Conservation (phyloP, 2,888 invertebrate species). For the Ophioninae sp. region DNA sequence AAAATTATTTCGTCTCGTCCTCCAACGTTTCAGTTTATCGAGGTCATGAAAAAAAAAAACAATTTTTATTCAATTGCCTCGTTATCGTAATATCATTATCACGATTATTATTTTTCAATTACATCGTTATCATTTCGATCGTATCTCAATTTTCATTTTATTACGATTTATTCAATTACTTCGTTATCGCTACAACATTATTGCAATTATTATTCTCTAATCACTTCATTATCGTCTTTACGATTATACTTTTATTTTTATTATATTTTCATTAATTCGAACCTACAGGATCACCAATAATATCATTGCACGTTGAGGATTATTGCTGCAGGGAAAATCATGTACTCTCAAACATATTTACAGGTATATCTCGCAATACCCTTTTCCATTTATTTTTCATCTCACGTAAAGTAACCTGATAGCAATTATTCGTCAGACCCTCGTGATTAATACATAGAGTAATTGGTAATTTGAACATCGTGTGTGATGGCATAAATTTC, state of each 20-base stretch:
- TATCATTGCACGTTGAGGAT: constrained; percentile 31
- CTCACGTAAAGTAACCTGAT: neutral
- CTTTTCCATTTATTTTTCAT: constrained; percentile 4
- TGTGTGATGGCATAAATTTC: constrained; percentile 35
- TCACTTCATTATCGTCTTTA: constrained; percentile 3
- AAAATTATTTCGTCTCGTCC: constrained; percentile 39
- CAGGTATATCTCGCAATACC: constrained; percentile 41
- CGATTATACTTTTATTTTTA: neutral
- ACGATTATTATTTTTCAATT: too few relatives aligned
- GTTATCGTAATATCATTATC: too few relatives aligned
- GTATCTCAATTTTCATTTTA: too few relatives aligned
- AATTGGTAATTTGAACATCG: constrained; percentile 40
- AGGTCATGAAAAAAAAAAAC: constrained; percentile 34
- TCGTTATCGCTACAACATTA: constrained; percentile 29
- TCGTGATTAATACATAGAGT: constrained; percentile 19
- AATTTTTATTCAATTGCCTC: neutral
- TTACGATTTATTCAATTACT: too few relatives aligned
- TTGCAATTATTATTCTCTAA: constrained; percentile 10
- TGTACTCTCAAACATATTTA: constrained; percentile 56
- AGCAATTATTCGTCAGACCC: constrained; percentile 13
- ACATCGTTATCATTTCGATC: too few relatives aligned
- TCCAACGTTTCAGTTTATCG: constrained; percentile 11
- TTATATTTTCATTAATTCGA: constrained; percentile 11
- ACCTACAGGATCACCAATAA: constrained; percentile 50
- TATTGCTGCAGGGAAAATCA: constrained; percentile 10